Evolutionary conservation across 2,113 vertebrate species (phyloP).

Genomic region (Polypterus senegalus): DNA sequence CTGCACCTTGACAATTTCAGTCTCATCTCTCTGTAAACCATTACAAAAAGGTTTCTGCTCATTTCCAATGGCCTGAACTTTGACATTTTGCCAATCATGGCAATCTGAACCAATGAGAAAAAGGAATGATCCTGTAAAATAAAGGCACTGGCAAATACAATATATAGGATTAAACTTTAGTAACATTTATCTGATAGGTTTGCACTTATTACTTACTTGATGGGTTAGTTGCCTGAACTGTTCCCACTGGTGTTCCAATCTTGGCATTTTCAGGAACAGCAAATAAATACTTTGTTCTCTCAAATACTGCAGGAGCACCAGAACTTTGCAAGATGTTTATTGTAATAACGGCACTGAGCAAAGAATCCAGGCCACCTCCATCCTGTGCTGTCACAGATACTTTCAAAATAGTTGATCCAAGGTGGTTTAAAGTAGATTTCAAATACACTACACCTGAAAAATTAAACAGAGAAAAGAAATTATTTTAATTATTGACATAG

Average conservation of each 20-base stretch:
- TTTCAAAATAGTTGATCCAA: constrained; percentile 42
- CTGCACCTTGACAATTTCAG: no score
- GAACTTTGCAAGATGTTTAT: constrained; percentile 55
- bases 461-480: not conserved
- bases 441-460: constrained; percentile 65
- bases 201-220: constrained; percentile 46
- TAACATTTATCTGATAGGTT: no score
- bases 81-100: no score
- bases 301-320: constrained; percentile 62
- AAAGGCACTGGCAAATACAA: no score
- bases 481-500: no score
- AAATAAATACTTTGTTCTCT: constrained; percentile 64
- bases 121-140: no score
- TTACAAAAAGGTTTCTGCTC: no score
- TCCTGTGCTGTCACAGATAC: constrained; percentile 61
- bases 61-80: no score
- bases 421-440: constrained; percentile 51
- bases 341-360: constrained; percentile 56
- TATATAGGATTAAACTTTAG: no score
- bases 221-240: constrained; percentile 53
- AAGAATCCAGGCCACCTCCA: constrained; percentile 53
- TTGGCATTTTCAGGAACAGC: constrained; percentile 59
- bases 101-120: no score
- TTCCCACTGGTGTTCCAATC: constrained; percentile 54
- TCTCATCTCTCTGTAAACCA: no score